Evolutionary conservation across 2,113 vertebrate species (phyloP), one percentile per base, ranked within the genome.

Genomic region (Ptyas mucosa): DNA sequence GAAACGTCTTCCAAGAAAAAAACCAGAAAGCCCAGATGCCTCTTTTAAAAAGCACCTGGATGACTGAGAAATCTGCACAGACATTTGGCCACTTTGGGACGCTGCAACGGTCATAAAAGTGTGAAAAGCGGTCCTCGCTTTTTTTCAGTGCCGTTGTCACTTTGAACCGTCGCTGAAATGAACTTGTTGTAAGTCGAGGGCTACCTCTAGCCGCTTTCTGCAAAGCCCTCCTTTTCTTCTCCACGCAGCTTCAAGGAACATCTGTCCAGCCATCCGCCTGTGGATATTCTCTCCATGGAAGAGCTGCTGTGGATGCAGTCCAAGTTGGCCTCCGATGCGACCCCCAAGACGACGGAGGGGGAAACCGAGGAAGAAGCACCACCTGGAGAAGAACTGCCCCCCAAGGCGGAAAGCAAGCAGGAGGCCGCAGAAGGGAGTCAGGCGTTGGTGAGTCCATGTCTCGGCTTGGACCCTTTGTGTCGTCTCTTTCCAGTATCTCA

Each of bases 161-260:
- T 81, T 81, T 14, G 18, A 85, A 57, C 1, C 5, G 20, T 10
- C 58, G 0, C 55, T 23, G n/a, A 2, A 57, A 8, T 7, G 7
- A 29, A 3, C 3, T 12, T 12, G 18, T 23, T 54, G 18, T 54
- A n/a, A 9, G 8, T 7, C n/a, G 34, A 54, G 55, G 55, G 2
- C 55, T 57, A 8, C 20, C 55, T 57, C 20, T 5, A 69, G 46
- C 46, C 20, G 15, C 2, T 8, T 39, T 39, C 0, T 20, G 1
- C 2, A 8, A 57, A 29, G 5, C 91, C 11, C 53, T 18, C 90
- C 81, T 91, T 81, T 81, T 89, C 52, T 1, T 69, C 24, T 3
- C 14, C 20, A 75, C 24, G 2, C 96, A 99, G 98, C 94, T 98
- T 98, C 92, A 98, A 98, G 94, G 96, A 97, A 6, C 98, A 98